These are phyloP conservation scores for Eufriesea mexicana DNA, from an alignment of 1,140 invertebrate species.

Conservation along the genomic window DNA sequence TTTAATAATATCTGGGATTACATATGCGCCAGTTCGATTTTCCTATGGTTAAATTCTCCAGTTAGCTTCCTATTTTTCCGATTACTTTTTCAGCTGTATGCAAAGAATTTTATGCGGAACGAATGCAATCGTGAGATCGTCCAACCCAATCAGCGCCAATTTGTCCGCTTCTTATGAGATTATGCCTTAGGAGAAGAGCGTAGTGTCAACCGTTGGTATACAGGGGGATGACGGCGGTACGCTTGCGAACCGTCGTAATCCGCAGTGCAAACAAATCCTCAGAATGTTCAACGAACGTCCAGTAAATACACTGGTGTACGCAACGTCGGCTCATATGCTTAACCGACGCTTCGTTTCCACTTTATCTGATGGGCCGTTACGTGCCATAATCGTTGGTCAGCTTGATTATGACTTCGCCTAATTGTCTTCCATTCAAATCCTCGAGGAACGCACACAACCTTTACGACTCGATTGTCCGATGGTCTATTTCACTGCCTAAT, in stretches of 20 bases:
- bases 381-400: constrained; percentile 51
- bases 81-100: neutral
- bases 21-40: too few relatives aligned
- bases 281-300: constrained; percentile 57
- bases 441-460: constrained; percentile 25
- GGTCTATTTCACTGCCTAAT: neutral
- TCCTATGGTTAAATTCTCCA: too few relatives aligned
- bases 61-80: too few relatives aligned
- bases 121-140: constrained; percentile 46
- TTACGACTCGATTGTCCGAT: neutral
- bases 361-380: constrained; percentile 18
- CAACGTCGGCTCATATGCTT: constrained; percentile 34
- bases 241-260: constrained; percentile 65
- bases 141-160: constrained; percentile 59
- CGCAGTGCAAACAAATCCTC: constrained; percentile 70
- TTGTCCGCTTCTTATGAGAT: constrained; percentile 54
- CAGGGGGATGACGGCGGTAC: constrained; percentile 43
- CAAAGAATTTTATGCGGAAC: neutral
- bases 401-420: constrained; percentile 69
- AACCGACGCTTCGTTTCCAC: constrained; percentile 32
- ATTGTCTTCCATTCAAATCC: constrained; percentile 58
- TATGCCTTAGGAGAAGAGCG: constrained; percentile 52
- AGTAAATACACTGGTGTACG: constrained; percentile 48
- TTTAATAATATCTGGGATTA: too few relatives aligned
- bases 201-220: constrained; percentile 54